phyloP scores from a whole-genome alignment of 53 echinoderm and acorn worm genomes.

The Apostichopus leukothele region DNA sequence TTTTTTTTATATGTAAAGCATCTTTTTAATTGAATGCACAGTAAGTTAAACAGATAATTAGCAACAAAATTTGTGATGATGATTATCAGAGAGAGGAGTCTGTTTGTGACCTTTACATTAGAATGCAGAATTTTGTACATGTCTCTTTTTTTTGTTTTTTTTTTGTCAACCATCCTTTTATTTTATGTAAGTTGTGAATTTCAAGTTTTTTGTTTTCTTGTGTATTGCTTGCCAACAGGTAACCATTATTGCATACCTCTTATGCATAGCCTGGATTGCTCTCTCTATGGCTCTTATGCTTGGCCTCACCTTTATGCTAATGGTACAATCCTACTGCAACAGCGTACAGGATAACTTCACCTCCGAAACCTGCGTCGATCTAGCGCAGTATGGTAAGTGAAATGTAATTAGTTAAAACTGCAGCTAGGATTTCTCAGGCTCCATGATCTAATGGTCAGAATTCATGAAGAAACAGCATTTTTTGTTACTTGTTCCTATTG shows the following conservation, averaged over 20 bases:
- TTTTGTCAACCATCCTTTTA: not conserved
- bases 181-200: not conserved
- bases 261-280: conserved; percentile 79
- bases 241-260: conserved; percentile 72
- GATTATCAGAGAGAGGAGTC: too few relatives aligned
- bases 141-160: not conserved
- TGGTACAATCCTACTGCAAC: conserved; percentile 77
- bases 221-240: conserved; percentile 48
- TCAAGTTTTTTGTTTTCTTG: not conserved
- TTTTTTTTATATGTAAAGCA: too few relatives aligned
- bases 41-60: too few relatives aligned
- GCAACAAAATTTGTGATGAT: too few relatives aligned
- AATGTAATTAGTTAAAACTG: not conserved
- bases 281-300: conserved; percentile 66
- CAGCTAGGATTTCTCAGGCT: not conserved
- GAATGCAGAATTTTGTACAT: too few relatives aligned
- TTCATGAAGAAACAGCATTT: not conserved
- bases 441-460: not conserved
- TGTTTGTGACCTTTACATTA: too few relatives aligned
- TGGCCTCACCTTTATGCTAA: conserved; percentile 86
- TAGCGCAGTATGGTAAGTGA: conserved; percentile 83
- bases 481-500: too few relatives aligned
- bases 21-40: too few relatives aligned
- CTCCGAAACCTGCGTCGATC: conserved; percentile 60
- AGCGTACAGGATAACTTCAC: conserved; percentile 26